These are phyloP conservation scores for Allygus modestus DNA, from an alignment of 2,888 invertebrate genomes.

Conservation along the genomic window DNA sequence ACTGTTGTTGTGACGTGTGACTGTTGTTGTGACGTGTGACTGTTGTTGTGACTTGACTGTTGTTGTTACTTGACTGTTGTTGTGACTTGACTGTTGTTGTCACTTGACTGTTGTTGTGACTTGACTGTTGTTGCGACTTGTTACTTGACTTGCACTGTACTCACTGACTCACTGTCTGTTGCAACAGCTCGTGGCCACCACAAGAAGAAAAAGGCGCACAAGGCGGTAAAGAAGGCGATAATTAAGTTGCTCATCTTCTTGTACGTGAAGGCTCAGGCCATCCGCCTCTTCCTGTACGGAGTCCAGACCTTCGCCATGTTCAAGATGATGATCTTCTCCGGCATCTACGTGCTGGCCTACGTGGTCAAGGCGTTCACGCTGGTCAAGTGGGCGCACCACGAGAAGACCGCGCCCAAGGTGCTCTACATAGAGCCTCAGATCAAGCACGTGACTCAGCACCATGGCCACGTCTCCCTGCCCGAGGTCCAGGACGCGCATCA, in stretches of 20 bases:
- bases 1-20: too few species aligned
- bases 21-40: too few species aligned
- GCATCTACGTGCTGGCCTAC: conserved; percentile 55
- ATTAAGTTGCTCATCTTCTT: conserved; percentile 62
- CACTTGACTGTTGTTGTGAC: too few species aligned
- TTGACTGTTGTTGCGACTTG: not conserved
- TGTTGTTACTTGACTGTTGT: too few species aligned
- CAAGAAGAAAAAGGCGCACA: conserved; percentile 61
- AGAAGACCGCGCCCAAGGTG: conserved; percentile 53
- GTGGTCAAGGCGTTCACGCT: conserved; percentile 52
- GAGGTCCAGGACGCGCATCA: conserved; percentile 35
- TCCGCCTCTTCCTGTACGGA: conserved; percentile 52
- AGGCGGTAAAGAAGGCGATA: conserved; percentile 54
- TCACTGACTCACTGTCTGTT: conserved; percentile 38
- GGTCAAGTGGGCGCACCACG: conserved; percentile 56
- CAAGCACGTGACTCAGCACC: conserved; percentile 58
- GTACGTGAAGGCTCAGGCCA: conserved; percentile 60
- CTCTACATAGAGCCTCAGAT: conserved; percentile 57
- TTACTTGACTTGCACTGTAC: conserved; percentile 23
- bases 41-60: too few species aligned
- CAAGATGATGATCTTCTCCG: conserved; percentile 58
- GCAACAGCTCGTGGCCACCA: conserved; percentile 59
- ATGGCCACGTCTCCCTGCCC: conserved; percentile 17
- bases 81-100: too few species aligned
- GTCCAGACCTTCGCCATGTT: conserved; percentile 56